Base-by-base conservation (phyloP, 2,888 invertebrate species). In the Epistrophe eligans region DNA sequence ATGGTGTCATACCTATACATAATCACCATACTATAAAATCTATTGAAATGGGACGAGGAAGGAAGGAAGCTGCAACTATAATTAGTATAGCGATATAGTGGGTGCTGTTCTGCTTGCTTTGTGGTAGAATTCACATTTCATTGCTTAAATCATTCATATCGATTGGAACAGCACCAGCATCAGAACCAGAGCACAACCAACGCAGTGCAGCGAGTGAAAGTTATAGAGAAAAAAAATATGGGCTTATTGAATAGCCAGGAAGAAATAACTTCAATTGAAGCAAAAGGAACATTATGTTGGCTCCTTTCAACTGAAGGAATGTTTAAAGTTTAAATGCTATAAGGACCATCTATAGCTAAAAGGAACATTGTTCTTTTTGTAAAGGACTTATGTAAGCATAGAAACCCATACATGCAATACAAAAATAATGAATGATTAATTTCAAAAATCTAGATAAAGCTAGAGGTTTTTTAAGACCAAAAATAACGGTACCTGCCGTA, bases 61-160 rank as follows among this genome's bases (percentile, higher is more conserved):
- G 82, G 77, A 73, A 73, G 73, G 67, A 77, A 55, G 45, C 67
- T 73, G 67, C 66, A 72, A 58, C 50, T 77, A 64, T 58, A 76
- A 81, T 77, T 58, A 35, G 60, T 43, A 66, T 58, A 32, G 45
- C 71, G 57, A 32, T 73, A 32, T 73, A 19, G 40, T 67, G 19
- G 66, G 17, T 58, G 32, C 35, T n/a, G n/a, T n/a, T 32, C 17
- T 19, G 8, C 7, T 15, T 1, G 72, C 19, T 66, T 35, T 17
- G 50, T 66, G 50, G 62, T 19, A 17, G 11, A 64, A 66, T 48
- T 66, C 66, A 32, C 32, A 48, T 40, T 60, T 40, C 40, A 60
- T 48, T 66, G 32, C 19, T 66, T 48, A 43, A 66, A 45, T 45
- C 35, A 35, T 50, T 48, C 66, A 66, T 50, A 66, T 66, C 48